Conservation (phyloP, 2,888 invertebrate species). For the Neoaliturus tenellus region DNA sequence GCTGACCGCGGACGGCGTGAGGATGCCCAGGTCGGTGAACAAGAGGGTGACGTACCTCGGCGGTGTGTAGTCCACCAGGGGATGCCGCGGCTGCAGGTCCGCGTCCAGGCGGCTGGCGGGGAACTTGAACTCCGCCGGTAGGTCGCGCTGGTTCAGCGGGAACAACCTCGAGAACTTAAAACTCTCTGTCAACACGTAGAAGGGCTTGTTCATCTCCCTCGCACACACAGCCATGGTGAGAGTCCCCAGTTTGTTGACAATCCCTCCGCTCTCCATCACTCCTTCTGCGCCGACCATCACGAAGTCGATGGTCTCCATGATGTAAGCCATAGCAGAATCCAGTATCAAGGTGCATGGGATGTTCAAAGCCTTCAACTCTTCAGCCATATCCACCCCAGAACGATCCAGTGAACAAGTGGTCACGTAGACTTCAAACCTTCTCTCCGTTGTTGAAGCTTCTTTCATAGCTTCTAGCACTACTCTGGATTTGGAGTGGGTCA, state of each 20-base stretch:
- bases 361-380: slow-evolving; percentile 82
- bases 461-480: slow-evolving; percentile 92
- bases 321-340: slow-evolving; percentile 94
- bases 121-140: slow-evolving; percentile 92
- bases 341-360: slow-evolving; percentile 90
- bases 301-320: slow-evolving; percentile 96
- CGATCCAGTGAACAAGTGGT: slow-evolving; percentile 80
- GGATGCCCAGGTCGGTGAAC: slow-evolving; percentile 96
- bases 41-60: slow-evolving; percentile 94
- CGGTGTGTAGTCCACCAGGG: slow-evolving; percentile 97
- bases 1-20: slow-evolving; percentile 98
- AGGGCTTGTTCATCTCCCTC: slow-evolving; percentile 93
- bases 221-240: slow-evolving; percentile 92
- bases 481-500: slow-evolving; percentile 94
- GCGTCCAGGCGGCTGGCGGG: slow-evolving; percentile 73
- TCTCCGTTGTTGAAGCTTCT: slow-evolving; percentile 87
- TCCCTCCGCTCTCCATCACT: slow-evolving; percentile 98
- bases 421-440: slow-evolving; percentile 92
- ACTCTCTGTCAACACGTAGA: slow-evolving; percentile 97
- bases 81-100: slow-evolving; percentile 81
- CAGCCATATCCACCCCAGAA: slow-evolving; percentile 79
- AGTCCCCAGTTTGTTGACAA: slow-evolving; percentile 97
- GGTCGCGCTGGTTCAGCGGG: slow-evolving; percentile 94
- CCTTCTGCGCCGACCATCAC: slow-evolving; percentile 99
- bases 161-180: slow-evolving; percentile 97